Base-by-base conservation (phyloP, 2,113 vertebrate genomes). In the Noctilio leporinus region DNA sequence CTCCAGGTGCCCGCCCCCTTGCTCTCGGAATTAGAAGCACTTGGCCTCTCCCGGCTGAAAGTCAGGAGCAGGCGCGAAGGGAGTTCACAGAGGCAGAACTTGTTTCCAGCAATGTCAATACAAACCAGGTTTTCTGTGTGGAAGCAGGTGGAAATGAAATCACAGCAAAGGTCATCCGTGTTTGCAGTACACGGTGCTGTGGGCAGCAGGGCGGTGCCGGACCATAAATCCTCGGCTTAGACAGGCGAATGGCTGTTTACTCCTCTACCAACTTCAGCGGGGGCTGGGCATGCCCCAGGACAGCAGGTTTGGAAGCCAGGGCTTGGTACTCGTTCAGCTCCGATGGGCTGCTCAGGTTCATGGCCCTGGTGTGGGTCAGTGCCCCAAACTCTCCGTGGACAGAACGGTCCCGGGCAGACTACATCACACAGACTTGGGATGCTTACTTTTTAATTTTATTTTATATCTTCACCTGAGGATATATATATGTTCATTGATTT, bases 91-190 rank as follows among this genome's bases (percentile, higher is more conserved):
- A 49, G 67, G 93, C 70, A 86, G 84, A 47, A 81, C 0, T 11
- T 5, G 55, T 70, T 88, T 83, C 69, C 19, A 96, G 59, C 92
- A 87, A 5, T 40, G 69, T 89, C 72, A 78, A 64, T 83, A 69
- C 72, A 73, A 80, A 96, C 70, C 8, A 43, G 95, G 94, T 95
- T 93, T 45, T 22, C 86, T 94, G 81, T 78, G 94, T 10, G 10
- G 96, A 93, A 88, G 92, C 77, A 84, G 81, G 93, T 19, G 90
- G 77, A 77, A 95, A 95, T 62, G 95, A 95, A 94, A 95, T 70
- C 67, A 5, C 86, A 77, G 47, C 91, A 95, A 98, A 97, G 98
- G 96, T 96, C 96, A 3, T 72, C 22, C 11, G 35, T 88, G 95
- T 97, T 95, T 95, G 96, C 95, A 89, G 82, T 96, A 11, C 10